These are phyloP conservation scores for Adelosebastes latens DNA, from an alignment of 2,797 vertebrate genomes.

Conservation along the genomic window DNA sequence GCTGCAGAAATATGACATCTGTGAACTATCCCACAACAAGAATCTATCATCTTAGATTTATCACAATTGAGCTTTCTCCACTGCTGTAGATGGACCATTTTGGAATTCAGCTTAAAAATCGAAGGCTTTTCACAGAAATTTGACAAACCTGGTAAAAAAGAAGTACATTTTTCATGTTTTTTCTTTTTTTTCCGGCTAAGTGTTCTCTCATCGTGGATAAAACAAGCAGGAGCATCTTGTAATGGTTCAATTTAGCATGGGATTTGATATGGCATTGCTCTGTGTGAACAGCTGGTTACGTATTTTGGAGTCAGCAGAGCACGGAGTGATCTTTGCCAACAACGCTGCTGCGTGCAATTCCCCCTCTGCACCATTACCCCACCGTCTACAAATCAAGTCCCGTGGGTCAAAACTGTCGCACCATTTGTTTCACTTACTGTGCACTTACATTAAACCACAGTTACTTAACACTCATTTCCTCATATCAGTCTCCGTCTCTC, in stretches of 20 bases:
- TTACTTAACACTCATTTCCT: slow-evolving; percentile 68
- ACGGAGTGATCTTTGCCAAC: slow-evolving; percentile 54
- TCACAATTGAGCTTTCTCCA: background rate
- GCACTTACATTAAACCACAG: slow-evolving; percentile 43
- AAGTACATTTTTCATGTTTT: background rate
- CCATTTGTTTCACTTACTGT: slow-evolving; percentile 70
- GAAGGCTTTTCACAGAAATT: background rate
- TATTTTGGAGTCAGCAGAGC: slow-evolving; percentile 61
- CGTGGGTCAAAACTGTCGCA: slow-evolving; percentile 55
- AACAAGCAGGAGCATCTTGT: slow-evolving; percentile 30
- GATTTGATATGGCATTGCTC: slow-evolving; percentile 48
- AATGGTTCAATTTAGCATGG: slow-evolving; percentile 43
- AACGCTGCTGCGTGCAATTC: slow-evolving; percentile 46
- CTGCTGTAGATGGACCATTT: background rate
- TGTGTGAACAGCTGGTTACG: slow-evolving; percentile 50
- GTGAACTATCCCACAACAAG: background rate
- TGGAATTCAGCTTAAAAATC: no score
- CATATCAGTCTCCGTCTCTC: slow-evolving; percentile 40
- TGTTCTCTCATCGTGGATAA: background rate
- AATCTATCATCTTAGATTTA: background rate
- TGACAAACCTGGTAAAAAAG: background rate
- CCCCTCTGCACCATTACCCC: slow-evolving; percentile 68
- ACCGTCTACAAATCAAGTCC: slow-evolving; percentile 52
- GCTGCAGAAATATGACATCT: slow-evolving; percentile 5
- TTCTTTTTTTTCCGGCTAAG: background rate